These are phyloP conservation scores for Alectura lathami DNA, from an alignment of 2,113 vertebrate species.

Conservation along the genomic window DNA sequence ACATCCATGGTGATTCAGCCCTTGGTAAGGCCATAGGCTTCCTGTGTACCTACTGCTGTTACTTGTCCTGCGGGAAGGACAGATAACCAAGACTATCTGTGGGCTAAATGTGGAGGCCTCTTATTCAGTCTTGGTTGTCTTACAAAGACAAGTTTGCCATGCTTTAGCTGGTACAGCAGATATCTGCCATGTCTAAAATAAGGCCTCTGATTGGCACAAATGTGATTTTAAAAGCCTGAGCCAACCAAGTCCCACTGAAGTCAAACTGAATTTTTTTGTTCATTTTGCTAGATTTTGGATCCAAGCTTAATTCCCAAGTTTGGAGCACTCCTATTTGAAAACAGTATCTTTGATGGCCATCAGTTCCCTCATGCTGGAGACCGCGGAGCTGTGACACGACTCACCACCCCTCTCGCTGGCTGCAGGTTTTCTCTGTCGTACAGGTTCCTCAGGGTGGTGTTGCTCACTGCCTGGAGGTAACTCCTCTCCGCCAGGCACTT, in stretches of 20 bases:
- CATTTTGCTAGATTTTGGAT: not conserved
- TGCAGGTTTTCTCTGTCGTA: not conserved
- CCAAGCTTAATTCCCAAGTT: not conserved
- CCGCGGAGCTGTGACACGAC: not conserved
- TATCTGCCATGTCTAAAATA: not conserved
- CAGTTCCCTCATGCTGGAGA: not conserved
- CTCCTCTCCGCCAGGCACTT: not conserved
- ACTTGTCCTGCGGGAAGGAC: not conserved
- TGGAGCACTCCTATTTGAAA: not conserved
- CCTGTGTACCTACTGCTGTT: not conserved
- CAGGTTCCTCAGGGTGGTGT: not conserved
- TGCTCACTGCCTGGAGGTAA: not conserved
- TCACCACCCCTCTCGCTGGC: not conserved
- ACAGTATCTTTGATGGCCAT: not conserved
- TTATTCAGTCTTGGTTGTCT: not conserved
- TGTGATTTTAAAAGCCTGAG: not conserved
- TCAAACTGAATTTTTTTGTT: not conserved
- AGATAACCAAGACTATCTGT: not conserved
- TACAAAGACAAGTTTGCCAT: not conserved
- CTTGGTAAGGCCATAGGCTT: not conserved
- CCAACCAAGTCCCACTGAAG: not conserved
- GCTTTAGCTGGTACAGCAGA: not conserved
- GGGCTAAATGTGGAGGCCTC: not conserved
- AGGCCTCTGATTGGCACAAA: not conserved
- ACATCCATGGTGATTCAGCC: accelerated